Evolutionary conservation across 53 echinoderm and acorn worm genomes (phyloP), one percentile per base, ranked within the genome.

Genomic region (Pentamera pediparva): DNA sequence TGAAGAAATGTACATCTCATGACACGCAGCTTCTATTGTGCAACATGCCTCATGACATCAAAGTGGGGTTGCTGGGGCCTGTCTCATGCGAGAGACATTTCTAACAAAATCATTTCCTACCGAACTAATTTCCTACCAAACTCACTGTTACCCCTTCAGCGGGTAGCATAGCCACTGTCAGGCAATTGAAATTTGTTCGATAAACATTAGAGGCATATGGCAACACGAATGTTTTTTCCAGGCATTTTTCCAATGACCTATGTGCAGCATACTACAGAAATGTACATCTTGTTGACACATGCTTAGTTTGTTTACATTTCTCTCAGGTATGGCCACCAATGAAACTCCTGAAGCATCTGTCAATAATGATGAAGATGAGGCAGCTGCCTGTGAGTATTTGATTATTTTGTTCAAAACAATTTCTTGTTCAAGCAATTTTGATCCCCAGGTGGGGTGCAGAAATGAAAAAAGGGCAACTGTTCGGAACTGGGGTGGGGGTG

Each of bases 291-390:
- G 0, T 19, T 7, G 25, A 55, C 17, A 9, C 28, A 19, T n/a
- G 10, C 10, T 55, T 19, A 25, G 21, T 18, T 55, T 6, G 22
- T 55, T 55, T 55, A 25, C 7, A 0, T 60, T 60, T 61, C 29
- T 35, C 24, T 25, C 40, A 65, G 65, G 65, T 11, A 65, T 65
- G 65, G 65, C 65, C 52, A 37, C 65, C 56, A 32, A 82, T 36
- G 72, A 76, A 82, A 31, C 58, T 55, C 3, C 75, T 75, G 57
- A 76, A 56, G 39, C 65, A 67, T 25, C 60, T 47, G 1, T 59
- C 41, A 40, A 82, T 48, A 38, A 41, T 27, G 45, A 81, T 36
- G 62, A 82, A 65, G 76, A 82, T 56, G 55, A 81, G 75, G 75
- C 74, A 52, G 55, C 65, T 35, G 65, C 65, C 26, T 65, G 65